A percentile compares a stretch with the other conserved stretches of the same genome.
Evolutionary conservation across 1,140 invertebrate genomes (phyloP).

Genomic region (Sycophaga agraensis): DNA sequence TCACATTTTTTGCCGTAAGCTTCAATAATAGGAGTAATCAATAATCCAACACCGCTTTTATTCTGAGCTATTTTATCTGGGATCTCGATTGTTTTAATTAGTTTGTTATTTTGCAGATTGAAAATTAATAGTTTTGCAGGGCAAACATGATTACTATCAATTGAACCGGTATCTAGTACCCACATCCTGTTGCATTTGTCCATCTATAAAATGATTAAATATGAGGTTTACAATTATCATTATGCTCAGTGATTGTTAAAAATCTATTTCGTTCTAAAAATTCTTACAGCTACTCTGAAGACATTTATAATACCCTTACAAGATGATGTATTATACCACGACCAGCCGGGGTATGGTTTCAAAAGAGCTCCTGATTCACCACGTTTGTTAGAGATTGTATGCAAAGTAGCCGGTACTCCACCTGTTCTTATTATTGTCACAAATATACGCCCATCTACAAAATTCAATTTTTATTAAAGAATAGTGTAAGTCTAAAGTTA

Average conservation of each 20-base stretch:
- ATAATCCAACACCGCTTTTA: background rate
- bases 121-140: conserved; percentile 55
- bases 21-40: conserved; percentile 29
- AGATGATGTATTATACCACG: conserved; percentile 26
- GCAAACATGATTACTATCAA: conserved; percentile 47
- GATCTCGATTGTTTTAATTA: conserved; percentile 49
- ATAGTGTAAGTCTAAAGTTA: no score
- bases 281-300: conserved; percentile 34
- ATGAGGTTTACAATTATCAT: background rate
- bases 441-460: conserved; percentile 32
- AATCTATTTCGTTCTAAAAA: background rate
- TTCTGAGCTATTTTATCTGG: conserved; percentile 36
- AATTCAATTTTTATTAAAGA: no score
- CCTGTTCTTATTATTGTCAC: conserved; percentile 32
- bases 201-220: conserved; percentile 32
- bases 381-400: conserved; percentile 10
- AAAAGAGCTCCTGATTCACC: conserved; percentile 29
- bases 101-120: conserved; percentile 47
- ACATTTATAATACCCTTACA: conserved; percentile 35
- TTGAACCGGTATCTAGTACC: conserved; percentile 57
- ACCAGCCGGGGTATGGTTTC: conserved; percentile 38
- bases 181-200: conserved; percentile 56
- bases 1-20: background rate
- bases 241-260: background rate
- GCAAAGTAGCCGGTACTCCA: conserved; percentile 37